Conservation (phyloP, 2,797 vertebrate species). For the Siniperca scherzeri region DNA sequence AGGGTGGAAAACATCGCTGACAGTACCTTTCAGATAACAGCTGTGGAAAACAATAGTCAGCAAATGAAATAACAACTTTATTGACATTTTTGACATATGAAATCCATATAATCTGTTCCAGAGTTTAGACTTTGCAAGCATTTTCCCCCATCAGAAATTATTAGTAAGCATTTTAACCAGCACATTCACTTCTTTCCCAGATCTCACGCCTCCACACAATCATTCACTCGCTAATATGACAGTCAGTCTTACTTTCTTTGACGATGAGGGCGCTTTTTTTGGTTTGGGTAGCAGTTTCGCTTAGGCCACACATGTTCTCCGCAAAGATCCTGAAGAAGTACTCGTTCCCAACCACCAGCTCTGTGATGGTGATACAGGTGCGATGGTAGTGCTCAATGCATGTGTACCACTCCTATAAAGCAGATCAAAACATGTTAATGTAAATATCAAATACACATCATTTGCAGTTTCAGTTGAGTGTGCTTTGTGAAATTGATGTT, state of each 20-base stretch:
- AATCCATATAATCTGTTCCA: conserved; percentile 26
- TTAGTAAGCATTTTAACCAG: neutral
- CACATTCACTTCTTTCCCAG: neutral
- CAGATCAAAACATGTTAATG: conserved; percentile 13
- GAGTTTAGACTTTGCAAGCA: conserved; percentile 48
- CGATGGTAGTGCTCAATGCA: conserved; percentile 98
- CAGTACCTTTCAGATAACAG: conserved; percentile 70
- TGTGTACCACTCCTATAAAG: conserved; percentile 95
- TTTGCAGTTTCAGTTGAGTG: neutral
- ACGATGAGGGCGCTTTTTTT: conserved; percentile 95
- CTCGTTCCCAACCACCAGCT: conserved; percentile 97
- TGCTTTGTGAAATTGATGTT: neutral
- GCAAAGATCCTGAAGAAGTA: conserved; percentile 97
- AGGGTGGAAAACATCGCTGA: conserved; percentile 76
- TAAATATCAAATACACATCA: conserved; percentile 3
- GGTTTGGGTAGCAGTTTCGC: conserved; percentile 93
- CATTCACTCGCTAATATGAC: neutral
- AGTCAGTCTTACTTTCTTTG: conserved; percentile 90
- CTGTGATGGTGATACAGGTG: conserved; percentile 93
- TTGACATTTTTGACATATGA: neutral
- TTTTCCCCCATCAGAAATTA: conserved; percentile 30
- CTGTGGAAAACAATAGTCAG: conserved; percentile 7
- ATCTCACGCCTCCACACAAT: neutral
- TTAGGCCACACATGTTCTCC: conserved; percentile 98
- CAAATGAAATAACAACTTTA: conserved; percentile 17